Evolutionary conservation across 1,140 invertebrate genomes (phyloP), one percentile per base, ranked within the genome.

Genomic region (Venustaconcha ellipsiformis): DNA sequence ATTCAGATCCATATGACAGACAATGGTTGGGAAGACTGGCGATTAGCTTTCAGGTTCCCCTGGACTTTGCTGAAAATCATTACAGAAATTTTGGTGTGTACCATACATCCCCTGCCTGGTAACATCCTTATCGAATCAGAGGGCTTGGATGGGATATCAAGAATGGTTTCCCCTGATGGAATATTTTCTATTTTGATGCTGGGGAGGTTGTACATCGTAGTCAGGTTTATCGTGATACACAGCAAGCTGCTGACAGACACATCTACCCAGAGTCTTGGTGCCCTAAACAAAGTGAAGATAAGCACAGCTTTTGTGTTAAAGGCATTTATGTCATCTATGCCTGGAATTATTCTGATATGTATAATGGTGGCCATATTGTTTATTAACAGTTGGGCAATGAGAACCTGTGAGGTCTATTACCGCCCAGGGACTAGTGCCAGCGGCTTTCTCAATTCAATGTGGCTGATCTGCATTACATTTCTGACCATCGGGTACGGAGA

Each of bases 271-370:
- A 89, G 87, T 77, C 80, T 90, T 30, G 88, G 87, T 0, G 89
- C 88, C 13, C 82, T 90, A 14, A 90, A 89, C 74, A 86, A 88
- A 62, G 88, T 90, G 3, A 87, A 88, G 66, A 88, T 89, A 56
- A 87, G 85, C 81, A 84, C 86, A 15, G 74, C 80, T 18, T 90
- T 90, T 79, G 86, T 90, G 23, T 89, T 90, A 78, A 90, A 89
- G 78, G 88, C 89, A 23, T 80, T 89, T 0, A 90, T 90, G 89
- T 87, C 85, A 4, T 82, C 89, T 14, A 85, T 84, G 65, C 89
- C 89, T 11, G 89, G 86, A 37, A 87, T 82, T 14, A 78, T 89
- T 55, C 79, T 90, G 37, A 70, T 84, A 15, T 62, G 82, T 6
- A 78, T 88, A 60, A 89, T 89, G 83, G 23, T 84, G 3, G 80